Conservation (phyloP, 2,888 invertebrate genomes). For the Drosophila nr. perissopoda region DNA sequence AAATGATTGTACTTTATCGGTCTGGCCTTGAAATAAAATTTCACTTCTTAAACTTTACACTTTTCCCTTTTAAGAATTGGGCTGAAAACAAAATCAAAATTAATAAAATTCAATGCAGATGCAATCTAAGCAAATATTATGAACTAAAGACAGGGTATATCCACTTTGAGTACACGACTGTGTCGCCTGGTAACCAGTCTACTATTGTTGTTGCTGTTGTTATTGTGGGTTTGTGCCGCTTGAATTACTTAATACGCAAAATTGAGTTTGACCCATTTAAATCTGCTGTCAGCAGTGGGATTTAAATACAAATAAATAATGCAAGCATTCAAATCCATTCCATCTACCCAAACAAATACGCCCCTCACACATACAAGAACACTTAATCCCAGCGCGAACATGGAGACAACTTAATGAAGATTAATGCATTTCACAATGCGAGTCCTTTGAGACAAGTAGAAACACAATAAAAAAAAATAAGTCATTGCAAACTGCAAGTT, state of each 20-base stretch:
- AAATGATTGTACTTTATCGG: not conserved
- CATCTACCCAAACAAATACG: not conserved
- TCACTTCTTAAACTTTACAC: not conserved
- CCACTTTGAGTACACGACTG: not conserved
- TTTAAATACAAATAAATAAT: constrained; percentile 33
- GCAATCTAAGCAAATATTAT: not conserved
- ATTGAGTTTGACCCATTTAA: constrained; percentile 39
- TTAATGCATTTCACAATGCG: constrained; percentile 43
- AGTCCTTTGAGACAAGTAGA: constrained; percentile 37
- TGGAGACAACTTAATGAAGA: constrained; percentile 67
- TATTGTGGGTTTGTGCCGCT: constrained; percentile 34
- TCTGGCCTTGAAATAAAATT: not conserved
- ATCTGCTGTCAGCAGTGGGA: not conserved
- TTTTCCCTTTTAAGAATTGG: not conserved
- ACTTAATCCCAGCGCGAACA: constrained; percentile 39
- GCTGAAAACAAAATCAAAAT: not conserved
- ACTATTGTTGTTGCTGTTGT: constrained; percentile 4
- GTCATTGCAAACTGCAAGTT: constrained; percentile 31
- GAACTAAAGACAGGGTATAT: constrained; percentile 4
- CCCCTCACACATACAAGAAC: not conserved
- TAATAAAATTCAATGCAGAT: not conserved
- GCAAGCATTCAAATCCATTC: constrained; percentile 2
- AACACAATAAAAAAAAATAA: constrained; percentile 20
- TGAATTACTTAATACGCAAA: constrained; percentile 40
- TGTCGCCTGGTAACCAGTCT: not conserved